Base-by-base conservation (phyloP, 1,140 invertebrate species). In the Archivesica marissinica region DNA sequence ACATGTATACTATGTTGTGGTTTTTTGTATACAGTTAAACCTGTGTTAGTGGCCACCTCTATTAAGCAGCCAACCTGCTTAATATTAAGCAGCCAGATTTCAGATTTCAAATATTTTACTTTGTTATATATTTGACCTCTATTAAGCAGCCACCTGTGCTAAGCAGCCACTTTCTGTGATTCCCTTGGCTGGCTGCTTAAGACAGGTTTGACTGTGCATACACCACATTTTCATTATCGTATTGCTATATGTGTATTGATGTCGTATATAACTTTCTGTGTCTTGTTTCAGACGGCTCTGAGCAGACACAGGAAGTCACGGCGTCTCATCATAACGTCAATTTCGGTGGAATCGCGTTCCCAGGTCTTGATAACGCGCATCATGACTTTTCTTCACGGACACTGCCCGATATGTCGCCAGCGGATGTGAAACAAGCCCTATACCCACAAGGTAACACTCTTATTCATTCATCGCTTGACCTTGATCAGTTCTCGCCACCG, bases 381-480 rank as follows among this genome's bases (percentile, higher is more conserved):
- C 68, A 82, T 54, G 79, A 82, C 50, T 82, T 82, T 50, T 56
- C 75, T 2, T 56, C 79, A 9, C 72, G 56, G 35, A 30, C 50
- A 30, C 25, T 82, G 9, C 66, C 79, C n/a, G 79, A 82, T 4
- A 72, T 82, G 15, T 82, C 79, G 17, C 38, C 66, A 11, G 35
- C 44, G 0, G 79, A 82, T 25, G 66, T 82, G 33, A 82, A 82
- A 56, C 44, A 82, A 38, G 79, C 66, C 6, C 79, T 82, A 23
- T 82, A 82, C 47, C 75, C 75, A 38, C 61, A 82, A 82, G 79
- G 79, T 82, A 82, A 82, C 52, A 54, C 4, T 59, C 39, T 41
- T 74, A 74, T 33, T 59, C 44, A 70, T 81, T 44, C 39, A 70
- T 54, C 78, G 35, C 41, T 44, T 64, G 38, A 33, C 20, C 28